phyloP scores from a whole-genome alignment of 2,797 vertebrate species.

The Sebastes trivittatus region DNA sequence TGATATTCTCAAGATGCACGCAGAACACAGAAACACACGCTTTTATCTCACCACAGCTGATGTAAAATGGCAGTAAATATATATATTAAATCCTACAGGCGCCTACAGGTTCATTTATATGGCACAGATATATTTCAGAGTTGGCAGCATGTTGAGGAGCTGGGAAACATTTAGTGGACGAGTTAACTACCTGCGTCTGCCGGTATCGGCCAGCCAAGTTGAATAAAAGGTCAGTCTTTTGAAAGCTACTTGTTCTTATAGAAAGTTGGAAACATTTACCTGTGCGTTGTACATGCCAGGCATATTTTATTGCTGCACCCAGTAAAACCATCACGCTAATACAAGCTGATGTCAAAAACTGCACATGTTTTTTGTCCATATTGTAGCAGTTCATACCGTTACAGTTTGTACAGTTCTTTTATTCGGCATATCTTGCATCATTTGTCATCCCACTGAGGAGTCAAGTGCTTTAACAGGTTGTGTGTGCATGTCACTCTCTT shows the following conservation, averaged over 20 bases:
- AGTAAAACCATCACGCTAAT: constrained; percentile 27
- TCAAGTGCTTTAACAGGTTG: constrained; percentile 61
- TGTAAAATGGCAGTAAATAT: not conserved
- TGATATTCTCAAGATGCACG: constrained; percentile 51
- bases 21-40: not conserved
- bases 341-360: constrained; percentile 25
- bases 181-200: not conserved
- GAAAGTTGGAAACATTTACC: constrained; percentile 19
- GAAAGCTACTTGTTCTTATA: not conserved
- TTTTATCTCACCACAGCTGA: constrained; percentile 26
- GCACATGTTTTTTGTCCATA: not conserved
- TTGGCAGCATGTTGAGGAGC: constrained; percentile 12
- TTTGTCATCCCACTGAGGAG: constrained; percentile 30
- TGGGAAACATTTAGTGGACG: constrained; percentile 9
- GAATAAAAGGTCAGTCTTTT: constrained; percentile 23
- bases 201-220: constrained; percentile 16
- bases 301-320: constrained; percentile 32
- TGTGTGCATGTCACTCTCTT: constrained; percentile 23
- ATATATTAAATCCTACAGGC: constrained; percentile 4
- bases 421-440: constrained; percentile 21
- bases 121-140: constrained; percentile 10
- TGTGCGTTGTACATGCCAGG: not conserved
- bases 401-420: constrained; percentile 12
- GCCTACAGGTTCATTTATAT: not conserved
- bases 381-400: not conserved